A percentile compares a stretch with the other conserved stretches of the same genome.
Conservation (phyloP, 2,113 vertebrate genomes). For the Danionella cerebrum region DNA sequence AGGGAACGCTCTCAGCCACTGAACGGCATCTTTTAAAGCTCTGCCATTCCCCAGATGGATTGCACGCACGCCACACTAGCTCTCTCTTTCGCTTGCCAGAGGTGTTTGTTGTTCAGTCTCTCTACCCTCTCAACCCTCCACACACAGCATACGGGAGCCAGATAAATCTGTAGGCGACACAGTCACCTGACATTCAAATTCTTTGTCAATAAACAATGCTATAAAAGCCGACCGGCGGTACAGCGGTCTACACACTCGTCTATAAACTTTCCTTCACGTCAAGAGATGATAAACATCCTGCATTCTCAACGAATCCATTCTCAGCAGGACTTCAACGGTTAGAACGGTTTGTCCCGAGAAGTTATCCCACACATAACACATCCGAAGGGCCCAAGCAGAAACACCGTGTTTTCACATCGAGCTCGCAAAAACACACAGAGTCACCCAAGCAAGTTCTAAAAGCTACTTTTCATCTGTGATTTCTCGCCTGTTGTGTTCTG, state of each 20-base stretch:
- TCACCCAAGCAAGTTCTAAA: slow-evolving; percentile 40
- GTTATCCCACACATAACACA: slow-evolving; percentile 19
- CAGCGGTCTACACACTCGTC: too few relatives aligned
- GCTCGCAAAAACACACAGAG: slow-evolving; percentile 12
- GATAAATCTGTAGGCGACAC: slow-evolving; percentile 11
- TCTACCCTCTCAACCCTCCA: neutral
- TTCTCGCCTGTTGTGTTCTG: slow-evolving; percentile 19
- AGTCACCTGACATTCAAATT: slow-evolving; percentile 1
- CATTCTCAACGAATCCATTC: neutral
- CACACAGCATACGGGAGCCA: neutral
- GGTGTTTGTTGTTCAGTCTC: slow-evolving; percentile 22
- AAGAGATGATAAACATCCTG: too few relatives aligned
- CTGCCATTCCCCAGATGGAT: slow-evolving; percentile 38
- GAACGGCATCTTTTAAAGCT: slow-evolving; percentile 36
- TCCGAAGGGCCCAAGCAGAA: too few relatives aligned
- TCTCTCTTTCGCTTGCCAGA: slow-evolving; percentile 29
- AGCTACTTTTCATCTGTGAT: slow-evolving; percentile 37
- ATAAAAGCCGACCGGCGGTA: too few relatives aligned
- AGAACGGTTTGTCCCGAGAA: neutral
- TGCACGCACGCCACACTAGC: slow-evolving; percentile 34
- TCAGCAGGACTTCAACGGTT: neutral
- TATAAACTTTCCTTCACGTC: too few relatives aligned
- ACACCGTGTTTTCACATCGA: slow-evolving; percentile 34
- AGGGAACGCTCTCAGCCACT: slow-evolving; percentile 37
- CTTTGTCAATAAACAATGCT: too few relatives aligned